A percentile compares a stretch with the other conserved stretches of the same genome.
Evolutionary conservation across 64 coral and sea anemone species (phyloP).

Genomic region (Acropora yongei): DNA sequence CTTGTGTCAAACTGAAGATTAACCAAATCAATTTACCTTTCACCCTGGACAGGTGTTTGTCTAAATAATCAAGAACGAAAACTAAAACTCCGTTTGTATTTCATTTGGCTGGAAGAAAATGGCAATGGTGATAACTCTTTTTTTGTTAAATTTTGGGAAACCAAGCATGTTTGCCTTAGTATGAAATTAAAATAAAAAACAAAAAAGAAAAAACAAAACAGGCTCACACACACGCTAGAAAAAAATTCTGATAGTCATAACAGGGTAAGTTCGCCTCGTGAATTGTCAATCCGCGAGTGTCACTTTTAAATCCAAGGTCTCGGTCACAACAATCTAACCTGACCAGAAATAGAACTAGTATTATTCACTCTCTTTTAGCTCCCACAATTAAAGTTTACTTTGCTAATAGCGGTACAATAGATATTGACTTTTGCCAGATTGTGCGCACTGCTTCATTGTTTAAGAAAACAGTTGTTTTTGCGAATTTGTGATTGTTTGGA

Average conservation of each 20-base stretch:
- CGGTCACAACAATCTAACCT: no score
- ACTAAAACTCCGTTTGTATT: neutral
- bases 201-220: no score
- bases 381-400: neutral
- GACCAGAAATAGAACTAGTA: neutral
- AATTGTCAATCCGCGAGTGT: no score
- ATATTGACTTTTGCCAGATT: neutral
- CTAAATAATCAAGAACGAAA: neutral
- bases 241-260: neutral
- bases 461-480: constrained; percentile 10
- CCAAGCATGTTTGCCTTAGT: no score
- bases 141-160: no score
- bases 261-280: neutral
- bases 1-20: neutral
- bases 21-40: no score
- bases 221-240: neutral
- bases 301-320: no score
- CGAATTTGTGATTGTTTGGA: neutral
- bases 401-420: neutral
- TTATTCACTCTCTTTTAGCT: neutral
- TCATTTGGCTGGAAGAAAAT: neutral
- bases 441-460: neutral
- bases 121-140: neutral
- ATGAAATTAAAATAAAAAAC: no score
- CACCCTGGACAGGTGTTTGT: neutral